Conservation (phyloP, 2,113 vertebrate genomes). For the Bubo blakistoni region DNA sequence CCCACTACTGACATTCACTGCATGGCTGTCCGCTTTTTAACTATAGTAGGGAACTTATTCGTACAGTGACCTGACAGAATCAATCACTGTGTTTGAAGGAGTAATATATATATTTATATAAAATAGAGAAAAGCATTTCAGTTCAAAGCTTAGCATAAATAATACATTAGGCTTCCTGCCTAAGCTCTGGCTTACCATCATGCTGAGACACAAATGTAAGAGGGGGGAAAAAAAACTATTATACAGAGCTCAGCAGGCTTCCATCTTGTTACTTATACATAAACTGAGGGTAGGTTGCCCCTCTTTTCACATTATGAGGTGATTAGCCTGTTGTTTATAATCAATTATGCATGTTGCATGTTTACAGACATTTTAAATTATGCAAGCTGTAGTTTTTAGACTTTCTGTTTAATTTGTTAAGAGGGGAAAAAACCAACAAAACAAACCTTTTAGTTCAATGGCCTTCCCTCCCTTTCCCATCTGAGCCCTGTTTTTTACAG, state of each 20-base stretch:
- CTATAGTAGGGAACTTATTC: not conserved
- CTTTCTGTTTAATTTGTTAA: conserved; percentile 27
- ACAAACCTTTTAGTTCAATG: not conserved
- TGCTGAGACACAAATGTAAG: conserved; percentile 12
- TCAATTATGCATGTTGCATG: conserved; percentile 61
- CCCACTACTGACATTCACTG: fast-evolving
- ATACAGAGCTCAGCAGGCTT: conserved; percentile 32
- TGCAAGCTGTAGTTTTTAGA: conserved; percentile 49
- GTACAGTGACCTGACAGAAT: not conserved
- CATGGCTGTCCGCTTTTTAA: not conserved
- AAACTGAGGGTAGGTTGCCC: not conserved
- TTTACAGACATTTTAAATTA: conserved; percentile 59
- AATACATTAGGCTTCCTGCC: conserved; percentile 34
- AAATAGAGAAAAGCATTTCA: not conserved
- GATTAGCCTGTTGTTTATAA: conserved; percentile 58
- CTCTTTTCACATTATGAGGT: conserved; percentile 23
- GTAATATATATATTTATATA: conserved; percentile 15
- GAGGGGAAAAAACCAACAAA: not conserved
- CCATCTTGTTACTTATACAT: conserved; percentile 51
- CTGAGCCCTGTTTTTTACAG: not conserved
- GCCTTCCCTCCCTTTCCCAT: not conserved
- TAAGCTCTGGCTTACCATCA: conserved; percentile 9
- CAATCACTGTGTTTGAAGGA: not conserved
- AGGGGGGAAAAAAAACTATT: not conserved
- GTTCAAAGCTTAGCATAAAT: conserved; percentile 43